Evolutionary conservation across 92 coral and sea anemone genomes (phyloP).

Genomic region (Actinernus sp.): DNA sequence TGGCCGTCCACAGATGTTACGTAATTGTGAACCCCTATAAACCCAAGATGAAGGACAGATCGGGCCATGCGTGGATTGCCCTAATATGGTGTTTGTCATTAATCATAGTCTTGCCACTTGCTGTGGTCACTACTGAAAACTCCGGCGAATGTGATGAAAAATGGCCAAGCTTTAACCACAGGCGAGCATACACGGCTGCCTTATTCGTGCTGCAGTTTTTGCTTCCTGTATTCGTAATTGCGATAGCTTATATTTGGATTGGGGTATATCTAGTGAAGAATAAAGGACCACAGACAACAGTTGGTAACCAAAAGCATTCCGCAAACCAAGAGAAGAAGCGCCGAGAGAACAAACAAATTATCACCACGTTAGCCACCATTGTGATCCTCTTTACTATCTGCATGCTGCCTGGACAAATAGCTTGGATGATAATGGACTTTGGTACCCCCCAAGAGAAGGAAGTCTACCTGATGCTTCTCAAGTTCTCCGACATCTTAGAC

Average conservation of each 20-base stretch:
- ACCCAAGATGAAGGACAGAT: conserved; percentile 30
- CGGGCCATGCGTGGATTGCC: conserved; percentile 37
- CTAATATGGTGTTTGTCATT: conserved; percentile 45
- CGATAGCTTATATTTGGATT: conserved; percentile 63
- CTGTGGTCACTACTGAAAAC: conserved; percentile 24
- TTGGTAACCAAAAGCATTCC: conserved; percentile 12
- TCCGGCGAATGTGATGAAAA: conserved; percentile 41
- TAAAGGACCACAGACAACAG: conserved; percentile 39
- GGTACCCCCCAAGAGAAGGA: conserved; percentile 39
- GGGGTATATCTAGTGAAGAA: conserved; percentile 49
- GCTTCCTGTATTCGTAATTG: conserved; percentile 62
- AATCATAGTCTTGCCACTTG: conserved; percentile 47
- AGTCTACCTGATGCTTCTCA: conserved; percentile 16
- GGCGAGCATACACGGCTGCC: conserved; percentile 64
- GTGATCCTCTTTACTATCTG: conserved; percentile 72
- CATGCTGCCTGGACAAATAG: conserved; percentile 78
- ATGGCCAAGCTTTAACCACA: conserved; percentile 58
- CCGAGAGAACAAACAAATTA: conserved; percentile 69
- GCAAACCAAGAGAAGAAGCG: conserved; percentile 31
- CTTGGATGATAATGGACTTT: conserved; percentile 80
- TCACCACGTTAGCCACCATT: conserved; percentile 72
- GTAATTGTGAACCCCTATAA: conserved; percentile 64
- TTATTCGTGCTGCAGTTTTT: conserved; percentile 69
- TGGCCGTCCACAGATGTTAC: conserved; percentile 71
- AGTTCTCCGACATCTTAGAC: conserved; percentile 57